Base-by-base conservation (phyloP, 2,888 invertebrate species). In the Alloscopus bannaensis region DNA sequence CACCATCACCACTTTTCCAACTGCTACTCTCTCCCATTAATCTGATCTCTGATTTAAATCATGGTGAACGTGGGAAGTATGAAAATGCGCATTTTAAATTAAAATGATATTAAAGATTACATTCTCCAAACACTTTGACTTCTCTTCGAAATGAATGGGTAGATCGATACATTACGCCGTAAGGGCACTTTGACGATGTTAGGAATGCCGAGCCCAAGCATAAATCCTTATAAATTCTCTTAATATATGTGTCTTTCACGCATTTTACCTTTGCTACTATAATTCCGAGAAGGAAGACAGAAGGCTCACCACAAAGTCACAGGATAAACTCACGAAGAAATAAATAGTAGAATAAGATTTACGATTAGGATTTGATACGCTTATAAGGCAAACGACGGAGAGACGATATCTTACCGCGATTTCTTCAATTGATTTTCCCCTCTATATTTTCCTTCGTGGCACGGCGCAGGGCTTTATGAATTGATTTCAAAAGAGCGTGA, bases 101-200 rank as follows among this genome's bases (percentile, higher is more conserved):
- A 73, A 73, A 73, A 73, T 65, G 59, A 65, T 65, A 73, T 73
- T 65, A 42, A 42, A 73, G 73, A 73, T 73, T 73, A 73, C 55
- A 50, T 64, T 72, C 57, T 64, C 18, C 36, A 13, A 59, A 42
- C 22, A 31, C 24, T 71, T 59, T 3, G 26, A 57, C 55, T 57
- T 50, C 24, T 18, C 26, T 22, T 69, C 55, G n/a, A 57, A 50
- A 31, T n/a, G 40, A 66, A 31, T 8, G n/a, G 3, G 28, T n/a
- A 22, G 55, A 50, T 72, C 59, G 50, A 64, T 52, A 42, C n/a
- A n/a, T n/a, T n/a, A n/a, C 59, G 65, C 65, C 59, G 65, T 18
- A 50, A 73, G 65, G 65, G n/a, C n/a, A n/a, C n/a, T n/a, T 65
- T 18, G 42, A 45, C 20, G 62, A 31, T 36, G n/a, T 40, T 72